Evolutionary conservation across 2,888 invertebrate species (phyloP).

Genomic region (Ischnus inquisitorius): DNA sequence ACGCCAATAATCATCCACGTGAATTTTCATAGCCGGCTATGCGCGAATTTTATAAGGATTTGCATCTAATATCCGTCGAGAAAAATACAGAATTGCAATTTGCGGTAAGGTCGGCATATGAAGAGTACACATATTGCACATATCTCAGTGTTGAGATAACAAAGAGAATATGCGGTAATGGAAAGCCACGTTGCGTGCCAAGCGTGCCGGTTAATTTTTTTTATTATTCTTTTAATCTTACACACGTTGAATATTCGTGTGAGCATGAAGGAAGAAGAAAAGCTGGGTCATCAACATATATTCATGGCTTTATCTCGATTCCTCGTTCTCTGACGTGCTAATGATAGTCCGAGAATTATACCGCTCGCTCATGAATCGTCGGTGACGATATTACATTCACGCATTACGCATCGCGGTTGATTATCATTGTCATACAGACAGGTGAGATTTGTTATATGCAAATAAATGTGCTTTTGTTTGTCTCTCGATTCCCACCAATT

Average conservation of each 20-base stretch:
- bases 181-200: constrained; percentile 51
- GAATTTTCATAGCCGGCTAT: neutral
- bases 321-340: neutral
- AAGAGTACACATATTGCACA: constrained; percentile 39
- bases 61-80: neutral
- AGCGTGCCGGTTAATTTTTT: constrained; percentile 10
- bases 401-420: neutral
- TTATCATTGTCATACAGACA: neutral
- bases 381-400: neutral
- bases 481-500: too few species aligned
- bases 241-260: neutral
- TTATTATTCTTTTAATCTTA: neutral
- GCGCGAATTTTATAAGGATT: neutral
- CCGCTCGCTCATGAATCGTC: neutral
- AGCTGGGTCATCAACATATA: neutral
- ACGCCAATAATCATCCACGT: neutral
- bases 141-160: constrained; percentile 52
- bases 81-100: constrained; percentile 21
- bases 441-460: too few species aligned
- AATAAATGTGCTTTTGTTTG: too few species aligned
- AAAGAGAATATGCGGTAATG: constrained; percentile 22
- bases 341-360: neutral
- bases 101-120: neutral
- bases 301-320: neutral
- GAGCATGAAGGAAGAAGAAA: neutral